phyloP scores from a whole-genome alignment of 2,888 invertebrate species.

The Arctia plantaginis region DNA sequence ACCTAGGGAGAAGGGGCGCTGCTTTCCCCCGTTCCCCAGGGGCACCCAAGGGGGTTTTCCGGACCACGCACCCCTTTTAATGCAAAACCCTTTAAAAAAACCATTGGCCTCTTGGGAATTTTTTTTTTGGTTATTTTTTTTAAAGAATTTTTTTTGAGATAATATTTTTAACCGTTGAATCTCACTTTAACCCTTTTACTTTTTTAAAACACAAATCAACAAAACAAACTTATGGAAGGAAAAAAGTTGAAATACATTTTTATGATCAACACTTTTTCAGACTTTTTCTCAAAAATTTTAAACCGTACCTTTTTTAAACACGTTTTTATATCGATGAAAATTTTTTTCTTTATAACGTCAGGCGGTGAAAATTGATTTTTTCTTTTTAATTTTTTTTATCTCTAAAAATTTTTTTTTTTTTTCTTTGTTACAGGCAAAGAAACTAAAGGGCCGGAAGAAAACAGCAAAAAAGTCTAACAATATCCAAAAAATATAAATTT shows the following conservation, averaged over 20 bases:
- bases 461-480: not conserved
- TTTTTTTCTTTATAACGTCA: not conserved
- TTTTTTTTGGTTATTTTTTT: not conserved
- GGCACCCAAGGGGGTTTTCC: too few species aligned
- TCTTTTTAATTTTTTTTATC: not conserved
- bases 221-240: not conserved
- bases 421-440: not conserved
- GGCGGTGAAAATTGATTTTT: not conserved
- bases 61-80: too few species aligned
- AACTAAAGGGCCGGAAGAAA: not conserved
- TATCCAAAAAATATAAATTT: not conserved
- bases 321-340: not conserved
- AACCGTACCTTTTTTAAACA: not conserved
- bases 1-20: too few species aligned
- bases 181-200: too few species aligned
- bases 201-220: too few species aligned
- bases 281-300: not conserved
- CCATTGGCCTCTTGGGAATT: not conserved
- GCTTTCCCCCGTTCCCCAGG: too few species aligned
- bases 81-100: too few species aligned
- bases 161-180: too few species aligned
- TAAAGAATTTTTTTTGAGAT: not conserved
- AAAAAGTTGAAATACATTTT: too few species aligned
- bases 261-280: too few species aligned
- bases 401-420: not conserved